Evolutionary conservation across 2,113 vertebrate genomes (phyloP), one percentile per base, ranked within the genome.

Genomic region (Dipodomys stephensi): DNA sequence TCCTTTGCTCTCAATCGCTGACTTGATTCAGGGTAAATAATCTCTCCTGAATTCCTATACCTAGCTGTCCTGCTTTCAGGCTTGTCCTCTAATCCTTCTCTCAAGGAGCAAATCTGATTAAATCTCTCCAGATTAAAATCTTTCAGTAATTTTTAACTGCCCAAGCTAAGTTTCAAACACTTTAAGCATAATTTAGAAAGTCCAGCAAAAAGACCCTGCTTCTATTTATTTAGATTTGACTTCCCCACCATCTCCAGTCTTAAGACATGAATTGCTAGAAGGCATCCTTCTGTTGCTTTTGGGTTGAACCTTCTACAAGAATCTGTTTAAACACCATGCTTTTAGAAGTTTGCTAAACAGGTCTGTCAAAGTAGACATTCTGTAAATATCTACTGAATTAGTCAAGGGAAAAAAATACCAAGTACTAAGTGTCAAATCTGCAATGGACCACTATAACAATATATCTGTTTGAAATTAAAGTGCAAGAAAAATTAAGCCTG

Each of bases 61-160:
- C 53, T 92, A 67, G n/a, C 22, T 20, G 12, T 60, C 68, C 79
- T 85, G 81, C 76, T 95, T 78, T 83, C 16, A 76, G 30, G 72
- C 11, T 87, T 83, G 53, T 57, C n/a, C 22, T 73, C 64, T 94
- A 94, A 87, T 77, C 80, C 67, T 87, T 81, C 67, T 80, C 28
- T 27, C 57, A 92, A 93, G 82, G 2, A 95, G 62, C 65, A 91
- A 79, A 94, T 90, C 65, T 90, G 78, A 94, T 86, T 79, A 90
- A 86, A 83, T 88, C 28, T 94, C 44, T 90, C 57, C 44, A 35
- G 27, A 90, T 85, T 85, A 80, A 92, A 94, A 76, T 76, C 60
- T 84, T 86, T 88, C 60, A 67, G 44, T 39, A 65, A 88, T 16
- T 65, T 84, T 74, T 53, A 93, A 81, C 32, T 81, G 39, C n/a